These are phyloP conservation scores for Eriocheir sinensis DNA, from an alignment of 1,140 invertebrate species.

Conservation along the genomic window DNA sequence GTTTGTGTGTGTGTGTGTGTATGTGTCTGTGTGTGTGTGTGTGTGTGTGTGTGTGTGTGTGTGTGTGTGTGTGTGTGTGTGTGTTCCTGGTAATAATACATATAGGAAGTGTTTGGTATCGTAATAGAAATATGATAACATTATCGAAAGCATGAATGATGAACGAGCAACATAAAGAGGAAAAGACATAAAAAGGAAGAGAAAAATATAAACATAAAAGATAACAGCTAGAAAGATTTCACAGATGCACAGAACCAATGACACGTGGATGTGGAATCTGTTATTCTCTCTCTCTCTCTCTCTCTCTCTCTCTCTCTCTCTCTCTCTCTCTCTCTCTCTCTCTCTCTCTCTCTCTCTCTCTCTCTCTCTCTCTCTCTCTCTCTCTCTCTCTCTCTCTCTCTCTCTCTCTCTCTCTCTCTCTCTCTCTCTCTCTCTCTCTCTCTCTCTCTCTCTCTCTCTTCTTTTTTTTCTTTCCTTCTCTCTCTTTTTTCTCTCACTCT, in stretches of 20 bases:
- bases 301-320: conserved; percentile 34
- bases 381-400: conserved; percentile 10
- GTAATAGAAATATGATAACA: too few relatives aligned
- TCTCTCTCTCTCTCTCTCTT: not conserved
- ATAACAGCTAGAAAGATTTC: not conserved
- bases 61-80: too few relatives aligned
- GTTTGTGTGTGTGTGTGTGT: too few relatives aligned
- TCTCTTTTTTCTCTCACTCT: not conserved
- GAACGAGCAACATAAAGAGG: not conserved
- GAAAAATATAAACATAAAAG: not conserved
- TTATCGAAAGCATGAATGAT: too few relatives aligned
- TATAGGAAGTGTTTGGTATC: too few relatives aligned
- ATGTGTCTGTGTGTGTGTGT: not conserved
- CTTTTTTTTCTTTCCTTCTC: not conserved
- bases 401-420: conserved; percentile 3
- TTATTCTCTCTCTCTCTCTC: conserved; percentile 38
- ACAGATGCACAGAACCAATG: too few relatives aligned
- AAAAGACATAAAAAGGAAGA: not conserved
- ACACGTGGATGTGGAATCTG: too few relatives aligned
- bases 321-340: not conserved
- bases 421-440: not conserved
- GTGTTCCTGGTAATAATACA: too few relatives aligned
- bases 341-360: not conserved
- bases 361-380: not conserved
- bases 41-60: conserved; percentile 6